Base-by-base conservation (phyloP, 2,113 vertebrate species). In the Triplophysa dalaica region DNA sequence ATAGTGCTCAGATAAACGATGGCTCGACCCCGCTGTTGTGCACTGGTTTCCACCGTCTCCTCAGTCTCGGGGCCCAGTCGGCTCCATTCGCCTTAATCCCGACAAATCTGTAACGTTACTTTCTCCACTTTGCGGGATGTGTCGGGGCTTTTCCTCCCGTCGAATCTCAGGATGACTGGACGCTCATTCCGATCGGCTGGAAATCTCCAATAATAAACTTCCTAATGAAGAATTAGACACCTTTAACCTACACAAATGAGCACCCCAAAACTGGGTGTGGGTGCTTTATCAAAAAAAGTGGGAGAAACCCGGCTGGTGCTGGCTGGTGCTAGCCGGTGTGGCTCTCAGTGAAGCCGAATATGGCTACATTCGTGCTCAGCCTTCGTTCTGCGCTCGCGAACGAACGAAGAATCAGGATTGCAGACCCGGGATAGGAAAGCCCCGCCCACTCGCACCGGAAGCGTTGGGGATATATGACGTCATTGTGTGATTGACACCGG, bases 401-500 rank as follows among this genome's bases (percentile, higher is more conserved):
- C 64, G 73, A 58, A 63, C 81, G 81, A 85, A 83, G 83, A 83
- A 77, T 84, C 29, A 29, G 29, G 29, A 29, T 29, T 29, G 81
- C 84, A 85, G 86, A 85, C 85, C 81, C 22, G 86, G 85, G 85
- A 87, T 82, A 63, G 75, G 73, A 13, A 77, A 88, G 79, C 87
- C 79, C 90, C 87, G 84, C 92, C 92, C 79, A 87, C 89, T 81
- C 75, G 78, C 81, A 89, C 89, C 89, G 91, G 92, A 93, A 92
- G 88, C 78, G 86, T 86, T 81, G 83, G 58, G 68, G 82, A 85
- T 77, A 43, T n/a, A 76, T 91, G 91, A 92, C 92, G 90, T 90
- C 87, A 91, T 63, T n/a, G 0, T 0, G n/a, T 87, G 89, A 91
- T 87, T 89, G 90, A 87, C 91, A 79, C 75, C 22, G 79, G 84